phyloP scores from a whole-genome alignment of 2,113 vertebrate species.

The Hippocampus zosterae region DNA sequence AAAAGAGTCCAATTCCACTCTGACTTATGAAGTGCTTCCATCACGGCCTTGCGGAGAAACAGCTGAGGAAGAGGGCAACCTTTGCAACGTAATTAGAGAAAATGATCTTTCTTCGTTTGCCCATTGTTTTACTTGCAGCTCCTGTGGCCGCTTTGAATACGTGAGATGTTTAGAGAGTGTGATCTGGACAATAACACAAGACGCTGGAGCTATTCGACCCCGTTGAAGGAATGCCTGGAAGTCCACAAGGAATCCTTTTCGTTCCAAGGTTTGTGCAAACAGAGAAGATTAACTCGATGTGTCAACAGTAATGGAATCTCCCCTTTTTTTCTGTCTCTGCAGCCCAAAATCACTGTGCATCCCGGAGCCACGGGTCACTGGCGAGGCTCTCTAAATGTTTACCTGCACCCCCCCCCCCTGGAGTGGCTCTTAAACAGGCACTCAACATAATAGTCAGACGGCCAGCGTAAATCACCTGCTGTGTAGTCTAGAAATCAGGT shows the following conservation, averaged over 20 bases:
- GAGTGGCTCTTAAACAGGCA: conserved; percentile 24
- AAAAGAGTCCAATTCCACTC: background rate
- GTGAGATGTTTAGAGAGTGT: conserved; percentile 69
- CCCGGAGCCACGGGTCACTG: conserved; percentile 22
- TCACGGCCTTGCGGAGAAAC: conserved; percentile 6
- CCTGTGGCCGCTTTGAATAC: conserved; percentile 32
- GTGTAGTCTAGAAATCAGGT: conserved; percentile 32
- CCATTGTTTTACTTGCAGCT: conserved; percentile 43
- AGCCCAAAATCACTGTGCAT: conserved; percentile 39
- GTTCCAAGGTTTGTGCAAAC: conserved; percentile 74
- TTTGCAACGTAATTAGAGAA: conserved; percentile 36
- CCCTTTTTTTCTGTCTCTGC: conserved; percentile 35
- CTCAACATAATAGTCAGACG: conserved; percentile 18
- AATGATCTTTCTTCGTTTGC: conserved; percentile 39
- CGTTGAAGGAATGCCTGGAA: conserved; percentile 71
- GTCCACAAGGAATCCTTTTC: conserved; percentile 66
- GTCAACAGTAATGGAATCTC: conserved; percentile 66
- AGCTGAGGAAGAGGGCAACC: background rate
- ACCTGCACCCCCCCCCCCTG: conserved; percentile 13
- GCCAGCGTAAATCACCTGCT: conserved; percentile 45
- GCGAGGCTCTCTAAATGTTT: conserved; percentile 41
- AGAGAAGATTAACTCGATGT: conserved; percentile 66
- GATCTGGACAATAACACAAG: conserved; percentile 61
- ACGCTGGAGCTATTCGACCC: conserved; percentile 53
- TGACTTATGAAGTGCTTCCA: conserved; percentile 28